Evolutionary conservation across 1,140 invertebrate genomes (phyloP).

Genomic region (Drosophila equinoxialis): DNA sequence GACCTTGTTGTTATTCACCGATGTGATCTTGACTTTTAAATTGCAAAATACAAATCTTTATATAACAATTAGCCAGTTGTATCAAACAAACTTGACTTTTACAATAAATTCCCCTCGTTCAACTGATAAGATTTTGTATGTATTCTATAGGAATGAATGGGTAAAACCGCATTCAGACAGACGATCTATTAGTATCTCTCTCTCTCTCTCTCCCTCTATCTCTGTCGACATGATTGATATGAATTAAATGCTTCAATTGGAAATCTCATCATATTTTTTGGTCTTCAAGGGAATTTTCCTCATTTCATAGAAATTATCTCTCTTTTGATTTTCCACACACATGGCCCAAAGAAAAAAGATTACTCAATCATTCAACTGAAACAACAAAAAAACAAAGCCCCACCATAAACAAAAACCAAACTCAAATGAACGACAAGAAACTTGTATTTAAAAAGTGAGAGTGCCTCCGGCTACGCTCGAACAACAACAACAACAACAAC

Average conservation of each 20-base stretch:
- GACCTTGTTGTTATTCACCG: neutral
- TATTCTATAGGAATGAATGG: neutral
- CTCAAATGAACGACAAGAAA: conserved; percentile 40
- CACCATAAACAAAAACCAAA: conserved; percentile 17
- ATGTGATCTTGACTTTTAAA: conserved; percentile 6
- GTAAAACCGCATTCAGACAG: neutral
- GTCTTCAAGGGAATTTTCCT: conserved; percentile 11
- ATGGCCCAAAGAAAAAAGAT: conserved; percentile 15
- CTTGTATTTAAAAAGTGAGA: conserved; percentile 54
- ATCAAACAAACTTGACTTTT: neutral
- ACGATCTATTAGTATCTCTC: neutral
- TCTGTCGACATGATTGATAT: neutral
- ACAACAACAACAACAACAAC: neutral
- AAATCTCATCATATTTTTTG: neutral
- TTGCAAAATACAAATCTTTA: neutral
- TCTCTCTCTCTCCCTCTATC: too few relatives aligned
- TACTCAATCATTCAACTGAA: conserved; percentile 39
- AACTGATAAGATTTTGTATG: neutral
- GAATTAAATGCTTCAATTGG: neutral
- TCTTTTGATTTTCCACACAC: conserved; percentile 33
- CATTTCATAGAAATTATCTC: conserved; percentile 13
- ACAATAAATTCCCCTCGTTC: neutral
- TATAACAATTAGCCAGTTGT: neutral
- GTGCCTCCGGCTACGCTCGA: conserved; percentile 29
- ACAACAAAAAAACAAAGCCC: neutral